Base-by-base conservation (phyloP, 2,113 vertebrate species). In the Corythornis cristatus region DNA sequence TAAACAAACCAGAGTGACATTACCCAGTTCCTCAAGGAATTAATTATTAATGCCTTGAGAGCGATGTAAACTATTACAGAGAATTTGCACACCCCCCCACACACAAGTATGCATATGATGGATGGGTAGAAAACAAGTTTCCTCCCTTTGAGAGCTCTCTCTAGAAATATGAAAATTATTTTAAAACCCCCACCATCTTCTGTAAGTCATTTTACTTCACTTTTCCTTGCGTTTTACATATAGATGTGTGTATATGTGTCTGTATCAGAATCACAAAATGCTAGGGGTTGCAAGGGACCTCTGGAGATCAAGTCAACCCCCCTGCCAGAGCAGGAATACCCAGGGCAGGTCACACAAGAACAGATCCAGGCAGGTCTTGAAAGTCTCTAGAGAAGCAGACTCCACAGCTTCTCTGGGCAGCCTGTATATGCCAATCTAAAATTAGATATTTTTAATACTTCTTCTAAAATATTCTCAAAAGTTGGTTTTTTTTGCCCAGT, bases 51-150 rank as follows among this genome's bases (percentile, higher is more conserved):
- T 29, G 18, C 18, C 28, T 68, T 75, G n/a, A 79, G 19, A 74
- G 28, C 2, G 22, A 45, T 18, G 10, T 56, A 33, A 66, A 66
- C 51, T 60, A 62, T 17, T 28, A 51, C 23, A 62, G 8, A 56
- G 62, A 82, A 71, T 50, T 68, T 67, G 13, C 33, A 46, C 21
- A 82, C 19, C 2, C 29, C 6, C 50, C 21, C n/a, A 33, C 7
- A 45, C 11, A 29, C 5, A 65, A 53, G 48, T 13, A 61, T 0
- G 0, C 3, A 14, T 8, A 51, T 1, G 9, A 75, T 2, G 84
- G 31, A 29, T 6, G 15, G 53, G 46, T 35, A 37, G 74, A 87
- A 91, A 86, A 86, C 23, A 77, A 42, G 5, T 33, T 64, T 64
- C 12, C 5, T 43, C 51, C 11, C 11, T 72, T 74, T 54, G 5